phyloP scores from a whole-genome alignment of 2,888 invertebrate species.

The Agrochola macilenta region DNA sequence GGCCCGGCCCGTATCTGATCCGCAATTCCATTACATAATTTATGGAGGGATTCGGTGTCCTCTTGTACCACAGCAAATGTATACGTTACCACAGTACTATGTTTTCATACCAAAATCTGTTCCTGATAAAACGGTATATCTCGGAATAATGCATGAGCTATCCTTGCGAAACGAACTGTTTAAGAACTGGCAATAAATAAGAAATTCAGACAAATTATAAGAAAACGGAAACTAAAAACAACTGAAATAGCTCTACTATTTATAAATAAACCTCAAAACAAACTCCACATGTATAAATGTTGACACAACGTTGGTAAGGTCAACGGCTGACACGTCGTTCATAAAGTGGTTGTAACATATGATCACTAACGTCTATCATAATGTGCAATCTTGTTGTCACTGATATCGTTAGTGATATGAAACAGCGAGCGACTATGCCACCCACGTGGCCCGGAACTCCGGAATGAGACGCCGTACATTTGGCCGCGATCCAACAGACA shows the following conservation, averaged over 20 bases:
- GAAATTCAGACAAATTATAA: conserved; percentile 32
- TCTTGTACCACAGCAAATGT: conserved; percentile 56
- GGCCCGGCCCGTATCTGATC: conserved; percentile 74
- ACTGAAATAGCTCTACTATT: conserved; percentile 14
- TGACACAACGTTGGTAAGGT: conserved; percentile 45
- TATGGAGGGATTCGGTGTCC: conserved; percentile 70
- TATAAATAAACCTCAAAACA: conserved; percentile 24
- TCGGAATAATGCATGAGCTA: conserved; percentile 50
- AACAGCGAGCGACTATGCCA: conserved; percentile 70
- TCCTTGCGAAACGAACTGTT: conserved; percentile 34
- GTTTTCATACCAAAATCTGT: conserved; percentile 65
- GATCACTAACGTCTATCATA: conserved; percentile 65
- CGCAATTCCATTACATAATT: conserved; percentile 77
- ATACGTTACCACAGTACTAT: conserved; percentile 41
- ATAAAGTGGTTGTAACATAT: conserved; percentile 51
- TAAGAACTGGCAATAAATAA: conserved; percentile 32
- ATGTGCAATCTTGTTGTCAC: conserved; percentile 75
- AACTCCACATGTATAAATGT: conserved; percentile 35
- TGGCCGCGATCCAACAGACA: conserved; percentile 84
- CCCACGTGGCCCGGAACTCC: conserved; percentile 79
- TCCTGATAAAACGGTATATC: conserved; percentile 58
- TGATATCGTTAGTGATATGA: conserved; percentile 72
- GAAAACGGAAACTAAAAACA: conserved; percentile 16
- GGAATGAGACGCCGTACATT: conserved; percentile 71
- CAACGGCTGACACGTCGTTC: conserved; percentile 45